Base-by-base conservation (phyloP, 2,888 invertebrate genomes). In the Dioctria linearis region DNA sequence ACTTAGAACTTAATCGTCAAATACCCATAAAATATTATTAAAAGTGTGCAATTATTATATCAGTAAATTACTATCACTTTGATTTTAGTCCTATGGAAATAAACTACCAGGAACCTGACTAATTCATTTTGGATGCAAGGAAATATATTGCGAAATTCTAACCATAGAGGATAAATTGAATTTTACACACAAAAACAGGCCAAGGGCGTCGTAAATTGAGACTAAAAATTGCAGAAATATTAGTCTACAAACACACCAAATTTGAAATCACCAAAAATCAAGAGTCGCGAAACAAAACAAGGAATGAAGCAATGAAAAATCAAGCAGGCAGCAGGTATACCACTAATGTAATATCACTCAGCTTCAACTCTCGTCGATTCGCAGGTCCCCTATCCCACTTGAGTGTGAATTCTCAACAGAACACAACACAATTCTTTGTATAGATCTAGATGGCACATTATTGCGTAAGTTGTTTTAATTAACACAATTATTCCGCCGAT, bases 381-480 rank as follows among this genome's bases (percentile, higher is more conserved):
- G 49, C 49, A 46, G 5, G 49, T 46, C 11, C 11, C 0, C 54
- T 25, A 25, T 25, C 11, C 11, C 11, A 54, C 11, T 4, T 54
- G 6, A 54, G 9, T 54, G 54, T n/a, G 11, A 11, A 73, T 59
- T 73, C 59, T 59, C 39, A 39, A 73, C 51, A 25, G 25, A 25
- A 25, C 25, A 25, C 25, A 25, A 25, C 25, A 25, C 25, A 59
- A 51, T 57, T 57, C 51, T 61, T 37, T 54, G 49, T 71, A 54
- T 54, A 13, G 25, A 25, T 25, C 25, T 25, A 25, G 57, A 59
- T 42, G 5, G 57, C 73, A 57, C 59, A 42, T 63, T 76, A 76
- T 76, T 76, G 76, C 76, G 76, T 76, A 76, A 76, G 76, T 76
- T 40, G 61, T 63, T 76, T 37, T 49, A 76, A 76, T 76, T 76